Evolutionary conservation across 2,797 vertebrate genomes (phyloP).

Genomic region (Sebastes matsubarae): DNA sequence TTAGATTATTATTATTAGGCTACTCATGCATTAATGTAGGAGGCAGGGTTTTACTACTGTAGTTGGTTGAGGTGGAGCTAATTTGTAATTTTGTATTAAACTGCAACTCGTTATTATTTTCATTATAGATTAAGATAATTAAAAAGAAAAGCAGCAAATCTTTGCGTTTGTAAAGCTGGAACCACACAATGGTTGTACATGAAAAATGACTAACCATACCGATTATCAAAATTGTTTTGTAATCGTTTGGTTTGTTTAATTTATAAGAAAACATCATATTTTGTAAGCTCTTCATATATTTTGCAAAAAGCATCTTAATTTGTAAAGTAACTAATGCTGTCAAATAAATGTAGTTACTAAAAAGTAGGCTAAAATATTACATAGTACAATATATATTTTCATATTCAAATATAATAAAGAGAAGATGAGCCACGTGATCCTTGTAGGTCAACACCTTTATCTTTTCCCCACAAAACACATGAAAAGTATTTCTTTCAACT

Average conservation of each 20-base stretch:
- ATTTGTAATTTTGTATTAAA: neutral
- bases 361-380: neutral
- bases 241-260: neutral
- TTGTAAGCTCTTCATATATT: neutral
- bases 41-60: no score
- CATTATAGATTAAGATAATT: neutral
- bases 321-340: neutral
- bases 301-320: neutral
- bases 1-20: neutral
- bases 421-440: neutral
- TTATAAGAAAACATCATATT: neutral
- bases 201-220: neutral
- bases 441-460: neutral
- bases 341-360: neutral
- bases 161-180: neutral
- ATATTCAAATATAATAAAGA: neutral
- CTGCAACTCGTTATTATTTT: neutral
- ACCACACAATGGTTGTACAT: neutral
- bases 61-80: neutral
- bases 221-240: neutral
- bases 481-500: neutral
- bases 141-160: neutral
- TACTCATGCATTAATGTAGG: no score
- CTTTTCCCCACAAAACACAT: neutral
- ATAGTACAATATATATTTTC: neutral